Conservation (phyloP, 2,113 vertebrate genomes). For the Campylomormyrus numenius region DNA sequence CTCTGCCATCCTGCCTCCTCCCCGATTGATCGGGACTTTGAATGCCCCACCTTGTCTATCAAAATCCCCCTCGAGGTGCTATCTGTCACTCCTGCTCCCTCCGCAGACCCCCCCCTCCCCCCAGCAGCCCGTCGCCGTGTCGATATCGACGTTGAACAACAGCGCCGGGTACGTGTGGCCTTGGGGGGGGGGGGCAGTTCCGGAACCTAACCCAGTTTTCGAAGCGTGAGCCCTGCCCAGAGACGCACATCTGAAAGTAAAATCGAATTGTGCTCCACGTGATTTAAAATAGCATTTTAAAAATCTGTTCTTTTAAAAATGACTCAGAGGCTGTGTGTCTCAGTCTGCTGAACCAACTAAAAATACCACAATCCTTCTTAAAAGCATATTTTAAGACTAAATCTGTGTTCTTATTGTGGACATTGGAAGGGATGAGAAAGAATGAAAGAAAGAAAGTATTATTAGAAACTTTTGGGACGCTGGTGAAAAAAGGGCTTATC, state of each 20-base stretch:
- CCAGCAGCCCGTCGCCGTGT: background rate
- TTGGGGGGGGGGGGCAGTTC: background rate
- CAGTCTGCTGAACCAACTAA: constrained; percentile 13
- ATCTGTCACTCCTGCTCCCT: constrained; percentile 22
- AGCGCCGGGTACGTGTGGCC: background rate
- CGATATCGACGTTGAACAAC: background rate
- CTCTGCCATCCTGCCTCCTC: constrained; percentile 16
- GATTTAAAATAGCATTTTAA: constrained; percentile 2
- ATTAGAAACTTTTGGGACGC: constrained; percentile 26
- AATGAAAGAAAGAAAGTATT: constrained; percentile 1
- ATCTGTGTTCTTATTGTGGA: constrained; percentile 8
- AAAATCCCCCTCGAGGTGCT: constrained; percentile 26
- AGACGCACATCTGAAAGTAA: background rate
- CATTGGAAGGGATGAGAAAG: constrained; percentile 11
- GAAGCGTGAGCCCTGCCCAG: background rate
- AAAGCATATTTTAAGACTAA: constrained; percentile 26
- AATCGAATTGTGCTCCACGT: background rate
- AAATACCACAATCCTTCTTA: constrained; percentile 15
- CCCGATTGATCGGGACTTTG: constrained; percentile 38
- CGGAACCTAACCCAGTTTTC: background rate
- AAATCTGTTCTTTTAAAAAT: background rate
- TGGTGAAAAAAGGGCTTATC: background rate
- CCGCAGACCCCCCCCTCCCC: background rate
- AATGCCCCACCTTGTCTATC: constrained; percentile 34
- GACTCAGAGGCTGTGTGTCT: background rate